Evolutionary conservation across 2,113 vertebrate species (phyloP).

Genomic region (Bothrops jararaca): DNA sequence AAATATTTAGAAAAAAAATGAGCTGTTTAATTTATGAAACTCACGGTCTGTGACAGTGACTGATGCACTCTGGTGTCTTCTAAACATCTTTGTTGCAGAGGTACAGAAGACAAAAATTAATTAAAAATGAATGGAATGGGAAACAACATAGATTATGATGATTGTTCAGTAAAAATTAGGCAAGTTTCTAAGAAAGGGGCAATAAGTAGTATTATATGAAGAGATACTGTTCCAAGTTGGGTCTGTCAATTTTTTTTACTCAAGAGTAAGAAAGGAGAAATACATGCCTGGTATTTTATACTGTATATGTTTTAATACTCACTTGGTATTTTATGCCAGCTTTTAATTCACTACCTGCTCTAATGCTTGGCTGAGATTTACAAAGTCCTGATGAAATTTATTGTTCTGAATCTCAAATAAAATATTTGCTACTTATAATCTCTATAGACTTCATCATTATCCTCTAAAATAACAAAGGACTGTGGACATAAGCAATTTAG

Average conservation of each 20-base stretch:
- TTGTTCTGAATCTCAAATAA: conserved; percentile 39
- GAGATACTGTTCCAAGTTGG: not conserved
- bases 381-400: not conserved
- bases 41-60: not conserved
- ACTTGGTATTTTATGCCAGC: not conserved
- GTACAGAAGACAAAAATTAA: not conserved
- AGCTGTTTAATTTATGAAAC: accelerated
- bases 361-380: conserved; percentile 29
- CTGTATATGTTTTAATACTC: not conserved
- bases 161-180: not conserved
- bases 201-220: not conserved
- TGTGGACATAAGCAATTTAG: conserved; percentile 46
- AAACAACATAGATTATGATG: not conserved
- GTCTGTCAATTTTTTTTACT: accelerated
- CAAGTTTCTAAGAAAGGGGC: not conserved
- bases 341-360: conserved; percentile 20
- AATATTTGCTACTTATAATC: not conserved
- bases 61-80: not conserved
- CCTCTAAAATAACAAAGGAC: conserved; percentile 45
- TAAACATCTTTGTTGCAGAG: not conserved
- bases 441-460: conserved; percentile 23
- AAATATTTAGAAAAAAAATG: not conserved
- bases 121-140: not conserved
- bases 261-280: not conserved
- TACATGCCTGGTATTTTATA: not conserved